Evolutionary conservation across 2,888 invertebrate species (phyloP), one percentile per base, ranked within the genome.

Genomic region (Lagria hirta): DNA sequence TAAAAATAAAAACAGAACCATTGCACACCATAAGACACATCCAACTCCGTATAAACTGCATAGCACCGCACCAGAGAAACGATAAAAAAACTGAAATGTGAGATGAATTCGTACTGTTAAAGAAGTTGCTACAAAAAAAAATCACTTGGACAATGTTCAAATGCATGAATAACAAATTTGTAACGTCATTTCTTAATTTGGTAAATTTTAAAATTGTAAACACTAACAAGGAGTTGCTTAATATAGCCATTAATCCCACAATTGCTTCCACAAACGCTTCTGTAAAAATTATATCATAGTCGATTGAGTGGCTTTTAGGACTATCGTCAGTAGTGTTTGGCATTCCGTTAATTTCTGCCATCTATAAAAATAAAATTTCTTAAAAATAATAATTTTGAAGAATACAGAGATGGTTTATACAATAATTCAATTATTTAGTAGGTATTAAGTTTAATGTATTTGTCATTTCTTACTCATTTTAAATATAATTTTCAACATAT

Each of bases 121-220:
- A 8, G 38, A 16, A 5, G 29, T 29, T 8, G 38, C 14, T 6
- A 30, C 6, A n/a, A 11, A 30, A 15, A 14, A 23, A 40, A 6
- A 29, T 12, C 7, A 18, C 20, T 32, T 40, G 40, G 7, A 40
- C 2, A 4, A 32, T 24, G 14, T 32, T 40, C 8, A 32, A 14
- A n/a, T 40, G 30, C 11, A 32, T 8, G 2, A 32, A 15, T 4
- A 38, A 23, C 5, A 22, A 2, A 16, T 30, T 38, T 3, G 30
- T 17, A 6, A 14, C 12, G 13, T 30, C 29, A 4, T 30, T 11
- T n/a, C 24, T 8, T 7, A 23, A 30, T 13, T 23, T 22, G 3
- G n/a, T 23, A 12, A 6, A 22, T 5, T 30, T 38, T n/a, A 23
- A 6, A n/a, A 38, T 23, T 12, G 23, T 6, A 8, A 23, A 23